Base-by-base conservation (phyloP, 2,113 vertebrate genomes). In the Aegotheles bennettii region DNA sequence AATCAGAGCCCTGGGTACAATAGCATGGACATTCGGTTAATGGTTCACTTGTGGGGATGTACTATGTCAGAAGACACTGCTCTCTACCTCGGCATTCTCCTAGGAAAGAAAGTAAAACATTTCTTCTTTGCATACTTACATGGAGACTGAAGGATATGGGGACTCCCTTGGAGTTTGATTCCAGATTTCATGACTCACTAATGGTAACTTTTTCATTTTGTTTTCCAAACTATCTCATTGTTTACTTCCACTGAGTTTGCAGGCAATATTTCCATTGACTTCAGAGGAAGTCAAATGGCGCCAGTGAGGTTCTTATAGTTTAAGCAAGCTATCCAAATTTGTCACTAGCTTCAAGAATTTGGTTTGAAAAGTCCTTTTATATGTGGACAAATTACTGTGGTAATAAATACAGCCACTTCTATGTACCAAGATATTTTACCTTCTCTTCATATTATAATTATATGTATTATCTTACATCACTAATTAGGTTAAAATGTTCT, bases 211-310 rank as follows among this genome's bases (percentile, higher is more conserved):
- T 89, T 89, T 79, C 6, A 15, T 84, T 69, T 87, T 92, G 64
- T 87, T 95, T 95, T 82, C 78, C 89, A 94, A 76, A 76, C 77
- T 82, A 36, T 82, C 65, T 95, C 2, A 3, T 74, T 93, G 95
- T 96, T 96, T 96, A 87, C 61, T 91, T 94, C 74, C 48, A 71
- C 31, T 51, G 56, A 82, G 76, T 43, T 79, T 81, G 23, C 5
- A 35, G 84, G 43, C 74, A 93, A 89, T 75, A 79, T 89, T 95
- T 96, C 91, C 91, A 85, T 59, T 82, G 69, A 91, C 77, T 93
- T 96, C 89, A 96, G 93, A 95, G 77, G 70, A 84, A 91, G 74
- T 68, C 0, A 21, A 51, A 84, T 92, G 96, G 94, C 43, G 21
- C 91, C 95, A 92, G 36, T 78, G 77, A 90, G 73, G 59, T 84